Evolutionary conservation across 2,113 vertebrate genomes (phyloP), one percentile per base, ranked within the genome.

Genomic region (Cyrtonyx montezumae): DNA sequence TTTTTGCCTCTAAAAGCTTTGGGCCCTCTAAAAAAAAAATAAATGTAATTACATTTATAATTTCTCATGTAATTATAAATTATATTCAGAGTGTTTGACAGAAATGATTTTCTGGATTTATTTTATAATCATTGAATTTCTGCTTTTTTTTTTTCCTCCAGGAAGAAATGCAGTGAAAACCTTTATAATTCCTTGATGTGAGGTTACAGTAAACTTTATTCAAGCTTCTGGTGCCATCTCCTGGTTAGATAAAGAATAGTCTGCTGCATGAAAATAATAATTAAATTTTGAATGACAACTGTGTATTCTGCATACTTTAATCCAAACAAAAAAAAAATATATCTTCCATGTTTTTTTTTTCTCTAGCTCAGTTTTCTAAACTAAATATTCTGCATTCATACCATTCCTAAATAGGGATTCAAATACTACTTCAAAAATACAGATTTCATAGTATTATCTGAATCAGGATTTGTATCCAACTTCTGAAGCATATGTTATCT

Each of bases 191-290:
- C 11, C 17, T 45, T 15, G 8, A 4, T 7, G 4, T 3, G 22
- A 25, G 4, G 13, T 13, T 2, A 0, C 0, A 5, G 7, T 16
- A 55, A 81, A 45, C 17, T 71, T 88, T 82, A 88, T 17, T 59
- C 19, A 69, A 45, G 67, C 77, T 58, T 95, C 45, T 93, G 17
- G 1, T 78, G 84, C 93, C 97, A 96, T 90, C 97, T 91, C 34
- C 79, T 97, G 97, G 87, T 0, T 26, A 1, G 0, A 61, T 49
- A 32, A 56, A 15, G 32, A 78, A 75, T 42, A 65, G 11, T 2
- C 8, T 34, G 1, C 21, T 61, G 11, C 3, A 23, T 2, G 22
- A 53, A 68, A 26, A 16, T 17, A 40, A 11, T 3, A 48, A 69
- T 51, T 10, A 23, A 20, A 28, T 4, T 10, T 7, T 8, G 1